Evolutionary conservation across 2,797 vertebrate genomes (phyloP).

Genomic region (Morelia viridis): DNA sequence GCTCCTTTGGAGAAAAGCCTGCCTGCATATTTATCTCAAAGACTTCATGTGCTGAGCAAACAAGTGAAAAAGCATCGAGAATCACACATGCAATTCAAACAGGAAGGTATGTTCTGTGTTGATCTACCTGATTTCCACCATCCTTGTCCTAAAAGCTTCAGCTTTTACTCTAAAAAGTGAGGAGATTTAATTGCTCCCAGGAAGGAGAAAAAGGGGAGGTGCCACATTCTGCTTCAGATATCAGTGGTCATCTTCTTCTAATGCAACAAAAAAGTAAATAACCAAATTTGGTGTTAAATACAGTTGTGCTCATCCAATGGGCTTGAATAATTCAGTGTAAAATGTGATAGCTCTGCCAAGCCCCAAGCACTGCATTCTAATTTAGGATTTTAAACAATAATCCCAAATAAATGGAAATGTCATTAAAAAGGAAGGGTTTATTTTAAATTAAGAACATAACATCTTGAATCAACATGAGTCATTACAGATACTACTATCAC

Average conservation of each 20-base stretch:
- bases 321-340: conserved; percentile 69
- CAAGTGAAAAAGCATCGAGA: background rate
- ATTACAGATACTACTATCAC: conserved; percentile 51
- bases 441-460: conserved; percentile 61
- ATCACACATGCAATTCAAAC: background rate
- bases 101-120: background rate
- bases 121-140: background rate
- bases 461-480: conserved; percentile 64
- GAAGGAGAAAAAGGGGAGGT: background rate
- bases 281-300: conserved; percentile 53
- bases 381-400: conserved; percentile 75
- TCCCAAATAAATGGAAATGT: conserved; percentile 72
- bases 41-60: no score
- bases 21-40: no score
- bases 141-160: background rate
- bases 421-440: conserved; percentile 65
- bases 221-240: background rate
- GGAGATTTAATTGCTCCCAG: background rate
- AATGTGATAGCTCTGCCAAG: conserved; percentile 73
- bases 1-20: no score
- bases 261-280: background rate
- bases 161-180: background rate
- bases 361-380: conserved; percentile 62
- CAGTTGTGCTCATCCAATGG: conserved; percentile 51
- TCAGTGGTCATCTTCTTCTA: conserved; percentile 6